Evolutionary conservation across 2,113 vertebrate species (phyloP).

Genomic region (Thalassarche chlororhynchos): DNA sequence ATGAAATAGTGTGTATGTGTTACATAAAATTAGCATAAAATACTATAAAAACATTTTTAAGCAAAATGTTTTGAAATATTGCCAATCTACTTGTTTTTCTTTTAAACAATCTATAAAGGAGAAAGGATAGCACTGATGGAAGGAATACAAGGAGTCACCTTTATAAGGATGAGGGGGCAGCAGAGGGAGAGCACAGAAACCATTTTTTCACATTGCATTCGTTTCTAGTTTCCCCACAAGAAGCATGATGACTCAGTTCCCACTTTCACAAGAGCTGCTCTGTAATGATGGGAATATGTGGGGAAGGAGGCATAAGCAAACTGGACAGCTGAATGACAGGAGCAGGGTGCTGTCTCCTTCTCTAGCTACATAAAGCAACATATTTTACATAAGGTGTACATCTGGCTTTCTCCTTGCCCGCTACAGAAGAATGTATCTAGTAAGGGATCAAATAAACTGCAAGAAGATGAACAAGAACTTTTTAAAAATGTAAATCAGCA

Average conservation of each 20-base stretch:
- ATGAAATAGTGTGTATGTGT: not conserved
- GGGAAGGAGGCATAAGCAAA: not conserved
- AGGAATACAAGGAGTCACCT: not conserved
- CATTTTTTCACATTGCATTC: not conserved
- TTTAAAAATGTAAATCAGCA: not conserved
- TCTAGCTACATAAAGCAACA: not conserved
- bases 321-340: not conserved
- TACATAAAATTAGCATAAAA: not conserved
- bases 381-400: not conserved
- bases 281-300: not conserved
- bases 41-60: not conserved
- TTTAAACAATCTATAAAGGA: not conserved
- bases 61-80: not conserved
- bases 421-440: not conserved
- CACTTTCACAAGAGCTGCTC: not conserved
- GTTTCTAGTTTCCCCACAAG: not conserved
- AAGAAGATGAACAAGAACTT: not conserved
- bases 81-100: not conserved
- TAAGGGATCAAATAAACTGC: not conserved
- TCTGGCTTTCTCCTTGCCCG: not conserved
- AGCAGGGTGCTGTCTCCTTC: not conserved
- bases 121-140: not conserved
- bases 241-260: not conserved
- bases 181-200: not conserved
- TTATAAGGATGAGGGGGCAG: not conserved